Evolutionary conservation across 2,797 vertebrate genomes (phyloP), one percentile per base, ranked within the genome.

Genomic region (Leptodactylus fallax): DNA sequence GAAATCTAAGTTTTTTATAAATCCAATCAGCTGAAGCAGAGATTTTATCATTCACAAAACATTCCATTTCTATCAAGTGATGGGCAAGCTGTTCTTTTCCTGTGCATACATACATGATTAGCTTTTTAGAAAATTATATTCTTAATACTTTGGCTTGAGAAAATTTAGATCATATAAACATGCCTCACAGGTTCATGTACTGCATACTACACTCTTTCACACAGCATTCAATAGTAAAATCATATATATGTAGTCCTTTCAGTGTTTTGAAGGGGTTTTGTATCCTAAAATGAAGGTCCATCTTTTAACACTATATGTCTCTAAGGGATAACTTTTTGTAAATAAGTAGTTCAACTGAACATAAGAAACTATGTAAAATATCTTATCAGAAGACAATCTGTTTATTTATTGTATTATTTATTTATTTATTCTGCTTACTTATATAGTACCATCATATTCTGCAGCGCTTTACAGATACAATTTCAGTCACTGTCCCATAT

Each of bases 1-100:
- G 65, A 81, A 63, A 81, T 83, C 49, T 83, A 83, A 12, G 14
- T 21, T 25, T 83, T 71, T 83, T 67, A 69, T 55, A 82, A 56
- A 71, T 83, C 13, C 65, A 83, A 83, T 83, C 65, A 71, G 65
- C 36, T 71, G 65, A 83, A 71, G 63, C 56, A 51, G 61, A 53
- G 13, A 63, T 36, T 83, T 56, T 56, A 71, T 71, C 16, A 71
- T 71, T 71, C 49, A 69, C 25, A 71, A 56, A 36, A 83, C 14
- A 83, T 83, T 71, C n/a, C 65, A 83, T 49, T 55, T 83, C 16
- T 27, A 12, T 71, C 25, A 83, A 82, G 19, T 71, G 25, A 71
- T 71, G 49, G 49, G 13, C 23, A 83, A 36, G 36, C 49, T 83
- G n/a, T 71, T 53, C 17, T 65, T 61, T 65, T 63, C 61, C 7